These are phyloP conservation scores for Melanotaenia nigrans DNA, from an alignment of 2,797 vertebrate genomes.

Conservation along the genomic window DNA sequence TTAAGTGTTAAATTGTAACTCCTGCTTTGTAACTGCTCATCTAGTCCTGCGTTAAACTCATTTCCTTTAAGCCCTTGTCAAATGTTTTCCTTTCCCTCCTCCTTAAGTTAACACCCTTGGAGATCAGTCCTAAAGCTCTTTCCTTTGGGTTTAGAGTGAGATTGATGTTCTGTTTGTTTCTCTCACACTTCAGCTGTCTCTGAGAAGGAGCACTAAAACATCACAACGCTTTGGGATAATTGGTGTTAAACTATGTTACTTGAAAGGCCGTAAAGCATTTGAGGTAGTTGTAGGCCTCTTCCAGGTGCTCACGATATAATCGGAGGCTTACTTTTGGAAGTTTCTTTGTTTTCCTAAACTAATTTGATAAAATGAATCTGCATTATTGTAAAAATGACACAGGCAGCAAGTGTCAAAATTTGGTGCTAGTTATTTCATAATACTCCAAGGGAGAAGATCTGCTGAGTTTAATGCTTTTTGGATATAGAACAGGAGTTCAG, in stretches of 20 bases:
- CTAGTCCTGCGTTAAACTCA: slow-evolving; percentile 53
- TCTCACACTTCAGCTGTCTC: slow-evolving; percentile 57
- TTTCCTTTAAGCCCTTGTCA: slow-evolving; percentile 68
- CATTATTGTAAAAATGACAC: slow-evolving; percentile 30
- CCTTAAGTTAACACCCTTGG: slow-evolving; percentile 54
- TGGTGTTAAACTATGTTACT: slow-evolving; percentile 46
- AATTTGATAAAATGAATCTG: not conserved
- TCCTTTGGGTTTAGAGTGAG: slow-evolving; percentile 60
- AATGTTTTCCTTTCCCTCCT: slow-evolving; percentile 1
- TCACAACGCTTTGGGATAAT: slow-evolving; percentile 42
- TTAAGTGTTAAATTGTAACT: not conserved
- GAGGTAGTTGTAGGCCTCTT: slow-evolving; percentile 16
- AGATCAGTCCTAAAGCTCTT: slow-evolving; percentile 60
- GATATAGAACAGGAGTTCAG: slow-evolving; percentile 61
- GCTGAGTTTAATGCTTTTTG: slow-evolving; percentile 68
- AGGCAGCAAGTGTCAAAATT: slow-evolving; percentile 33
- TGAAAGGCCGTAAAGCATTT: slow-evolving; percentile 32
- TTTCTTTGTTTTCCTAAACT: slow-evolving; percentile 10
- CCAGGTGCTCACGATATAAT: slow-evolving; percentile 19
- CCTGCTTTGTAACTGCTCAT: slow-evolving; percentile 45
- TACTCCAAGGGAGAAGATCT: slow-evolving; percentile 62
- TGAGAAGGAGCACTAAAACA: slow-evolving; percentile 50
- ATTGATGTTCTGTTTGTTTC: slow-evolving; percentile 75
- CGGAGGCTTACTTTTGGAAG: slow-evolving; percentile 3
- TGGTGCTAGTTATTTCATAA: slow-evolving; percentile 55